Percentiles rank a stretch among this genome's conserved stretches.
Conservation (phyloP, 1,140 invertebrate species). For the Pogonognathellus flavescens region DNA sequence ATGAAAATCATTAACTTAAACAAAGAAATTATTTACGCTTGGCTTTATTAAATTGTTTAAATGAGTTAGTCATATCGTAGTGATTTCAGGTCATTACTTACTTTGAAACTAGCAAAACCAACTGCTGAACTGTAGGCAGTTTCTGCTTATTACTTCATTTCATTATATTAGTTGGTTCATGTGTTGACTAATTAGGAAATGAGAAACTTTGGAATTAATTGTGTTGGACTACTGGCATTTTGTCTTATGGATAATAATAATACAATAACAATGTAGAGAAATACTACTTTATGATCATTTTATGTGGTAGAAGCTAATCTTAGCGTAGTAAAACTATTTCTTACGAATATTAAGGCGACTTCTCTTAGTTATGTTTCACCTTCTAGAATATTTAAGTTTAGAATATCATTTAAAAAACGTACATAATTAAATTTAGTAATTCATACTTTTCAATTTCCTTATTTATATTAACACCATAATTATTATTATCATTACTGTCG, state of each 20-base stretch:
- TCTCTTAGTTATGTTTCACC: too few relatives aligned
- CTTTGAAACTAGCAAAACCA: background rate
- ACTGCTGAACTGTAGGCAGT: background rate
- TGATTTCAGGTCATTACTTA: background rate
- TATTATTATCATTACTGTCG: too few relatives aligned
- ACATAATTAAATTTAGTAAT: too few relatives aligned
- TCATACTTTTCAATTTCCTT: too few relatives aligned
- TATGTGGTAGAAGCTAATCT: too few relatives aligned
- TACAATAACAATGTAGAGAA: too few relatives aligned
- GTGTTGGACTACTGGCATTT: background rate
- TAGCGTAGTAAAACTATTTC: background rate
- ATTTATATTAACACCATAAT: too few relatives aligned
- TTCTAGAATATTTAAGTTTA: too few relatives aligned
- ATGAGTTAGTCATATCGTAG: background rate
- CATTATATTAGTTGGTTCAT: background rate
- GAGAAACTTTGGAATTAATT: background rate
- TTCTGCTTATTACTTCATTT: background rate
- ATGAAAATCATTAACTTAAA: constrained; percentile 29
- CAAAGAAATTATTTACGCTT: constrained; percentile 36
- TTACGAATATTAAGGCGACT: too few relatives aligned
- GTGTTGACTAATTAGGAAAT: constrained; percentile 30
- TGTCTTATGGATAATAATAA: too few relatives aligned
- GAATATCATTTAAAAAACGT: too few relatives aligned
- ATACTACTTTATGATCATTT: too few relatives aligned
- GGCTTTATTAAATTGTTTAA: constrained; percentile 11